phyloP scores from a whole-genome alignment of 2,797 vertebrate species.

The Paedocypris micromegethes region DNA sequence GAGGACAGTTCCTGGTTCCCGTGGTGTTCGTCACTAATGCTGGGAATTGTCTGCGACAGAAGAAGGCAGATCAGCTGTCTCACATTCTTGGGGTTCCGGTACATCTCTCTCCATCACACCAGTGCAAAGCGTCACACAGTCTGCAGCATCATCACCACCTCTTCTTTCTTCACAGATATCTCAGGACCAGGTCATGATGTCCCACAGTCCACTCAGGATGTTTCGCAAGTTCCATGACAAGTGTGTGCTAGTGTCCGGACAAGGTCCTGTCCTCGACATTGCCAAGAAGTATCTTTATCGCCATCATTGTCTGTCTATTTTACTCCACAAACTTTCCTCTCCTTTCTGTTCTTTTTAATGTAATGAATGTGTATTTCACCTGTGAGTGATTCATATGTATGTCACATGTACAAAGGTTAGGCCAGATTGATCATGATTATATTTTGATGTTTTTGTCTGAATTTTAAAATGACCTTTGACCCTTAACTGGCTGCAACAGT shows the following conservation, averaged over 20 bases:
- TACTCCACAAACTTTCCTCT: neutral
- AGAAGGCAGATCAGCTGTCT: conserved; percentile 81
- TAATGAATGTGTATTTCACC: neutral
- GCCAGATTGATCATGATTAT: no score
- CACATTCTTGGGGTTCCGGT: conserved; percentile 77
- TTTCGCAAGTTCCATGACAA: conserved; percentile 79
- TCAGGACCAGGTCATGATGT: conserved; percentile 83
- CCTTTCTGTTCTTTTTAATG: neutral
- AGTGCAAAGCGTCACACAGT: no score
- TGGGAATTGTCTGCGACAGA: conserved; percentile 78
- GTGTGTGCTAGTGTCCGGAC: conserved; percentile 82
- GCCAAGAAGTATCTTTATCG: conserved; percentile 80
- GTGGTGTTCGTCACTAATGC: conserved; percentile 87
- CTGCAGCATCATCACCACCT: neutral
- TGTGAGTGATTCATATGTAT: no score
- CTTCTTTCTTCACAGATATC: conserved; percentile 63
- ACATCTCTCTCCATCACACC: conserved; percentile 54
- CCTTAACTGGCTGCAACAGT: conserved; percentile 58
- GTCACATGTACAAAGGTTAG: no score
- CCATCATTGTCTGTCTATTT: neutral
- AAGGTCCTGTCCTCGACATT: conserved; percentile 81
- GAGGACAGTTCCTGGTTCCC: conserved; percentile 77
- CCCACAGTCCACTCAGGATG: conserved; percentile 80
- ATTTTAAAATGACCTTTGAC: conserved; percentile 3
- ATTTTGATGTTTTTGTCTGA: neutral